Conservation (phyloP, 1,140 invertebrate species). For the Chionoecetes opilio region DNA sequence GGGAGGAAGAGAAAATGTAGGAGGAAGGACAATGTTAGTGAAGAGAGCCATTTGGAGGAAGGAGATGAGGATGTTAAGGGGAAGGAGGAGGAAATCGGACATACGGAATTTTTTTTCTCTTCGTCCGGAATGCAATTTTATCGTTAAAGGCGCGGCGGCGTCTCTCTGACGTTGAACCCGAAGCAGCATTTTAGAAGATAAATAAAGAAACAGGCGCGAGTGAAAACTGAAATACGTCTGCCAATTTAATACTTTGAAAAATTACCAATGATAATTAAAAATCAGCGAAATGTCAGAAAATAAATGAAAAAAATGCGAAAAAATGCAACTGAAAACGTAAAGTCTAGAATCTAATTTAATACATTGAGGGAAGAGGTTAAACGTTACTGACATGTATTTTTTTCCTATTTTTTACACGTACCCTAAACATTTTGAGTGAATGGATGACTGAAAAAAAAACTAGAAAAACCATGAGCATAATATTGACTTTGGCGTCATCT, state of each 20-base stretch:
- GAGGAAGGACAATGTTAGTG: background rate
- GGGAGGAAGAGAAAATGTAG: background rate
- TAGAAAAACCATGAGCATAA: background rate
- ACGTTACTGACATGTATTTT: too few relatives aligned
- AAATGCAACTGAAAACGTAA: background rate
- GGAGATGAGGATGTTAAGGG: background rate
- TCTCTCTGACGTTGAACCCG: too few relatives aligned
- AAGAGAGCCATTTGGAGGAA: conserved; percentile 16
- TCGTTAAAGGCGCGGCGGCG: too few relatives aligned
- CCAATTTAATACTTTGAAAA: too few relatives aligned
- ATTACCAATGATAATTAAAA: background rate
- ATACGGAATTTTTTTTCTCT: background rate
- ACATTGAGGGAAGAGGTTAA: too few relatives aligned
- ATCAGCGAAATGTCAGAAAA: background rate
- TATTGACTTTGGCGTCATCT: background rate
- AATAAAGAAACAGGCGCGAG: too few relatives aligned
- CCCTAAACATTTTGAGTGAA: too few relatives aligned
- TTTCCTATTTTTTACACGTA: too few relatives aligned
- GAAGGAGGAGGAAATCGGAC: background rate
- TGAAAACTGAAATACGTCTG: too few relatives aligned
- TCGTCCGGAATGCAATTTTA: too few relatives aligned
- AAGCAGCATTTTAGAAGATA: background rate
- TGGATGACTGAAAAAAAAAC: background rate
- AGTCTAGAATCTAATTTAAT: too few relatives aligned
- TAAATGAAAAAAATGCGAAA: background rate